These are phyloP conservation scores for Muscidifurax raptorellus DNA, from an alignment of 1,140 invertebrate species.

Conservation along the genomic window DNA sequence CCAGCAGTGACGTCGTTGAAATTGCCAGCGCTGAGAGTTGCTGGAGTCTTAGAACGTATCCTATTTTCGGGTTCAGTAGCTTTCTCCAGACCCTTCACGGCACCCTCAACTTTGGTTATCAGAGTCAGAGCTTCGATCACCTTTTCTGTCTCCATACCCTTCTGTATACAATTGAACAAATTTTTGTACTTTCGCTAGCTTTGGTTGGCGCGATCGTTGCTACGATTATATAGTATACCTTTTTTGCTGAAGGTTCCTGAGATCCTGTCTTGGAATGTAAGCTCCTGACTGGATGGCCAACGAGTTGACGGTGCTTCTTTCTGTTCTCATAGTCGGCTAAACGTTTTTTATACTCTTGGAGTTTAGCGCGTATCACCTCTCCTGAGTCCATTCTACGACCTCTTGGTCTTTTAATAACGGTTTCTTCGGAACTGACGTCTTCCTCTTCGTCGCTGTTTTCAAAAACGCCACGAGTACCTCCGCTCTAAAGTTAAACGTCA, in stretches of 20 bases:
- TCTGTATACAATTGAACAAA: background rate
- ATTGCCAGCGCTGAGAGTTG: background rate
- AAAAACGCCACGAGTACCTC: conserved; percentile 2
- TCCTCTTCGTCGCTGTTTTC: conserved; percentile 23
- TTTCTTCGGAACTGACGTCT: conserved; percentile 20
- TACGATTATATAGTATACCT: background rate
- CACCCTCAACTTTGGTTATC: conserved; percentile 57
- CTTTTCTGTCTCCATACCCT: conserved; percentile 52
- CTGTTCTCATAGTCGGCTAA: conserved; percentile 54
- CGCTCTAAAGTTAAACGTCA: background rate
- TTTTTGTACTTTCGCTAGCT: too few species aligned
- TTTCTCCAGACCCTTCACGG: conserved; percentile 52
- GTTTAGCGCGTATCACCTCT: conserved; percentile 58
- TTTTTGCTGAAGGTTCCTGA: background rate
- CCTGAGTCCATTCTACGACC: conserved; percentile 48
- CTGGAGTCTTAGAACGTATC: background rate
- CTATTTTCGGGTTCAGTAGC: background rate
- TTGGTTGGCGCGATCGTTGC: background rate
- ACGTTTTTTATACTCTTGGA: conserved; percentile 61
- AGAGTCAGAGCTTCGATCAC: conserved; percentile 55
- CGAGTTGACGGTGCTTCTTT: conserved; percentile 48
- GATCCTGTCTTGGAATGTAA: background rate
- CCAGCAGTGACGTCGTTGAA: background rate
- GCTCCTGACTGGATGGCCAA: background rate
- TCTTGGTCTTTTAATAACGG: background rate